Base-by-base conservation (phyloP, 2,888 invertebrate species). In the Siphonodentalium dalli region DNA sequence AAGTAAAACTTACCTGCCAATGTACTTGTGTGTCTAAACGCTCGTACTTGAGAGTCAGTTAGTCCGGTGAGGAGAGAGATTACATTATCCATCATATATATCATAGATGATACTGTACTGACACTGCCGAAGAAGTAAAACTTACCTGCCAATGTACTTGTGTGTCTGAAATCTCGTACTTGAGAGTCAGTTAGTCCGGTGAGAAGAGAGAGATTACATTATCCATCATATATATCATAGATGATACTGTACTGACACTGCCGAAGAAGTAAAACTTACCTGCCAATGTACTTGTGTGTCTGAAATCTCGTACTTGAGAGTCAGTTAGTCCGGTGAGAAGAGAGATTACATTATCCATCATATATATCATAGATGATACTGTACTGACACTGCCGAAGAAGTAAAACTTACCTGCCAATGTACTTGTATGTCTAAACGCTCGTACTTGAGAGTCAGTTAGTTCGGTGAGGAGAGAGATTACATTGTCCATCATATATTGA, bases 21-120 rank as follows among this genome's bases (percentile, higher is more conserved):
- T n/a, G n/a, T n/a, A n/a, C n/a, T n/a, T n/a, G n/a, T n/a, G n/a
- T n/a, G n/a, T n/a, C n/a, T n/a, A n/a, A n/a, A n/a, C n/a, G n/a
- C n/a, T n/a, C n/a, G n/a, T n/a, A n/a, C n/a, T n/a, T n/a, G n/a
- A n/a, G n/a, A n/a, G n/a, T n/a, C n/a, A n/a, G n/a, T n/a, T n/a
- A n/a, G n/a, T n/a, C n/a, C n/a, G n/a, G n/a, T n/a, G n/a, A n/a
- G n/a, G n/a, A n/a, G n/a, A n/a, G n/a, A n/a, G n/a, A n/a, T n/a
- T n/a, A n/a, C n/a, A n/a, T n/a, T n/a, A n/a, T n/a, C n/a, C n/a
- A n/a, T n/a, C n/a, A n/a, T n/a, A n/a, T n/a, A n/a, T n/a, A 84
- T 99, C 99, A 72, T 98, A 99, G 77, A 99, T 97, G 64, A 99
- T 98, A 45, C 94, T 93, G 84, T 97, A 95, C 82, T 99, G 98